phyloP scores from a whole-genome alignment of 2,113 vertebrate genomes.

The Gallinago paraguaiae region DNA sequence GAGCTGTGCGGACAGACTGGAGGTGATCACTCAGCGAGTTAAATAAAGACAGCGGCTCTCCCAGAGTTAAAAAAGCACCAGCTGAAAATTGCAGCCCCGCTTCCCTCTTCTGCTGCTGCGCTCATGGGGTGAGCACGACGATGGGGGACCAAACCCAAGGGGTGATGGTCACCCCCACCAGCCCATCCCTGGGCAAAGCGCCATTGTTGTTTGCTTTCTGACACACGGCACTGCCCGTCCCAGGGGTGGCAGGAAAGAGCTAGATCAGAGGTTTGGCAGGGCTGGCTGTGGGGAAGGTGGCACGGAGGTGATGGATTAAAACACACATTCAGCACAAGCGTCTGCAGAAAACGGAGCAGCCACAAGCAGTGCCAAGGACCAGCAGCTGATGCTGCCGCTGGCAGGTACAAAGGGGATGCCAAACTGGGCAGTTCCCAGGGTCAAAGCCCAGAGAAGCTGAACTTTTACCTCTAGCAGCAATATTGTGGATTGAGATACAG shows the following conservation, averaged over 20 bases:
- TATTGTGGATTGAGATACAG: not conserved
- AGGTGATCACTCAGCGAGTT: not conserved
- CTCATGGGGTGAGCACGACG: fast-evolving
- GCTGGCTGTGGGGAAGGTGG: not conserved
- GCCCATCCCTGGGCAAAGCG: fast-evolving
- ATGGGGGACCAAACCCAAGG: not conserved
- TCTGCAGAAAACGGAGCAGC: not conserved
- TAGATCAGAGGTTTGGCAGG: not conserved
- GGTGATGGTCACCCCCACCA: not conserved
- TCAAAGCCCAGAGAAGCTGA: not conserved
- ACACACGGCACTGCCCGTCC: fast-evolving
- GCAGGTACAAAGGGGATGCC: not conserved
- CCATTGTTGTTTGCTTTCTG: not conserved
- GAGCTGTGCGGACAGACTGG: not conserved
- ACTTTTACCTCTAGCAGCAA: not conserved
- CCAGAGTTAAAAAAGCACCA: not conserved
- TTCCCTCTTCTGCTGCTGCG: not conserved
- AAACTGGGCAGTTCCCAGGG: not conserved
- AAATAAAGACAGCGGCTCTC: not conserved
- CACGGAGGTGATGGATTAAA: not conserved
- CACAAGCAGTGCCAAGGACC: not conserved
- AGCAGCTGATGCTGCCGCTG: fast-evolving
- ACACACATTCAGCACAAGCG: not conserved
- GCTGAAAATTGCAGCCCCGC: not conserved
- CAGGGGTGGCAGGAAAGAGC: not conserved